Evolutionary conservation across 1,140 invertebrate species (phyloP), one percentile per base, ranked within the genome.

Genomic region (Bombus pyrosoma): DNA sequence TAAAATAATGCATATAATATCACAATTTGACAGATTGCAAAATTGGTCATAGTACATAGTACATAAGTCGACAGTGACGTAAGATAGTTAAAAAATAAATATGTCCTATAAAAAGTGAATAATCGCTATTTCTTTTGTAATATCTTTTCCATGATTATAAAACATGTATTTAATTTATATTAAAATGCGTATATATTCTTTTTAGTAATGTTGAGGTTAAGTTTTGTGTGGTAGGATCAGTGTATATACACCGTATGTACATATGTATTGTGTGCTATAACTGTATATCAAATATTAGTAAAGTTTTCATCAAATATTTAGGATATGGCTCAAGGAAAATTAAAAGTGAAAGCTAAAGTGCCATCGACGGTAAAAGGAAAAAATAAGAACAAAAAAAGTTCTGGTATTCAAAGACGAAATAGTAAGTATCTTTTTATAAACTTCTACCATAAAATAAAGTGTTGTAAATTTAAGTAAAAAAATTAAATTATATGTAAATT

Each of bases 301-400:
- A 62, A 59, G 4, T 2, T 43, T 53, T 53, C n/a, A 39, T 41
- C 43, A 34, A 83, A 68, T 12, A 41, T 37, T 69, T 59, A 34
- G 2, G 87, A 72, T 85, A 97, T 97, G 96, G 94, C 96, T 0
- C 96, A 97, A 92, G 96, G 96, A 83, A 96, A 96, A 91, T 93
- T 96, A 73, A 96, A 96, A 93, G 94, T 95, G 10, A 96, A 96
- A 91, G 89, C 95, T 1, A 96, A 96, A 89, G 53, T 96, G 25
- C 96, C 96, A 5, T 83, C 93, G 28, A 89, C 91, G 18, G 91
- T 93, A 53, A 95, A 96, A 85, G 87, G 81, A 3, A 95, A 96
- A 85, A 69, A 34, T 12, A 66, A 64, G 83, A 92, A 92, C 18
- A 94, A 95, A 68, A 94, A 95, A 59, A 95, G 93, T 25, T 83